Evolutionary conservation across 2,797 vertebrate genomes (phyloP).

Genomic region (Dendrocincla tyrannina): DNA sequence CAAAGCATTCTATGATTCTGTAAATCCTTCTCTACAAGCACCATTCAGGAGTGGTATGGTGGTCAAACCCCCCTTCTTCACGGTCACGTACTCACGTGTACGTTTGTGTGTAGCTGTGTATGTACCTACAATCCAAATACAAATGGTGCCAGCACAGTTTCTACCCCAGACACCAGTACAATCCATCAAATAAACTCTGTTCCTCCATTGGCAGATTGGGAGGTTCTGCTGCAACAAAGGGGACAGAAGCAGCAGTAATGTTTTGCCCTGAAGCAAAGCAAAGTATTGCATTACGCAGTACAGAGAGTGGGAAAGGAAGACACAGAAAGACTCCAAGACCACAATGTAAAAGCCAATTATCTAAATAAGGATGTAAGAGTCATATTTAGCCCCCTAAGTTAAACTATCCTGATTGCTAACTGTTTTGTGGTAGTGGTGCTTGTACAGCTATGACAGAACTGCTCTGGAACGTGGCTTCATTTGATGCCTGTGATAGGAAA

Average conservation of each 20-base stretch:
- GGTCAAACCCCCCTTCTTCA: background rate
- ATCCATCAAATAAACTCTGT: background rate
- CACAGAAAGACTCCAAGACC: background rate
- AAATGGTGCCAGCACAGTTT: background rate
- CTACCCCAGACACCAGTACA: background rate
- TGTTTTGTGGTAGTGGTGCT: background rate
- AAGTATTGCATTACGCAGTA: background rate
- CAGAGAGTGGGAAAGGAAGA: background rate
- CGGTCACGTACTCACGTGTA: rapidly evolving
- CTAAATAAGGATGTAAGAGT: background rate
- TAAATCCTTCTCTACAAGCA: background rate
- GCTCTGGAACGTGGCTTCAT: background rate
- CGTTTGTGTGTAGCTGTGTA: background rate
- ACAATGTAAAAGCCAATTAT: background rate
- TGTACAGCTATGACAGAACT: background rate
- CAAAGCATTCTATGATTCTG: background rate
- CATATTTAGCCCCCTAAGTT: background rate
- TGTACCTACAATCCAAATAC: background rate
- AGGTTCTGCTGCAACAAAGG: background rate
- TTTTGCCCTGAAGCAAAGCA: background rate
- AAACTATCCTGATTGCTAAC: background rate
- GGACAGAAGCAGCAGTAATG: background rate
- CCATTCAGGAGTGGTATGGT: background rate
- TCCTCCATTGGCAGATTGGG: background rate
- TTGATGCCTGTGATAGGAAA: background rate